Percentiles rank a stretch among this genome's conserved stretches.
Conservation (phyloP, 2,888 invertebrate species). For the Eilema sororculum region DNA sequence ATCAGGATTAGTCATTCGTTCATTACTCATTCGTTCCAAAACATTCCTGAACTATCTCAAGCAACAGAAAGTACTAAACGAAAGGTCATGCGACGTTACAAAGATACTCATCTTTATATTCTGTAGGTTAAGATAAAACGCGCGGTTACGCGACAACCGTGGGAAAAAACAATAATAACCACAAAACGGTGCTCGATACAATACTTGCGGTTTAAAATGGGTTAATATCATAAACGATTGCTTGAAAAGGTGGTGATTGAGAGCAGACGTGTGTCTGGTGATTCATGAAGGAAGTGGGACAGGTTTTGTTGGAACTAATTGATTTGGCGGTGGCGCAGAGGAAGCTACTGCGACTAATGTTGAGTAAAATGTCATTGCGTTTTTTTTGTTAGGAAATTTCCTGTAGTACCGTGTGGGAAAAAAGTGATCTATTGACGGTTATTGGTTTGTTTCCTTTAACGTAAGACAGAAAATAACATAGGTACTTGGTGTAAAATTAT, state of each 20-base stretch:
- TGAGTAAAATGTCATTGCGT: not conserved
- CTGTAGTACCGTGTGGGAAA: not conserved
- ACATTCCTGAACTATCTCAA: slow-evolving; percentile 15
- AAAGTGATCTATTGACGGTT: not conserved
- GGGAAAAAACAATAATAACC: slow-evolving; percentile 44
- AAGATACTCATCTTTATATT: slow-evolving; percentile 22
- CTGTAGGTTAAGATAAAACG: slow-evolving; percentile 14
- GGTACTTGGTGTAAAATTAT: not conserved
- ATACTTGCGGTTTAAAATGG: slow-evolving; percentile 35
- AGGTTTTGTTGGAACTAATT: slow-evolving; percentile 3
- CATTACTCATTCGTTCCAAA: not conserved
- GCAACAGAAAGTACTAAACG: slow-evolving; percentile 10
- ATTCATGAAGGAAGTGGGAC: slow-evolving; percentile 18
- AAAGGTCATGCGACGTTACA: slow-evolving; percentile 13
- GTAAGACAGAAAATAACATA: not conserved
- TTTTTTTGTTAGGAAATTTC: not conserved
- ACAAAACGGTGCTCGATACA: slow-evolving; percentile 37
- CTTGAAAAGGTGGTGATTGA: slow-evolving; percentile 19
- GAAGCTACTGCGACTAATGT: not conserved
- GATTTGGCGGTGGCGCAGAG: not conserved
- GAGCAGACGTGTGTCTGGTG: slow-evolving; percentile 14
- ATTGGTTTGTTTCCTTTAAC: not conserved
- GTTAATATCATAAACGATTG: slow-evolving; percentile 39
- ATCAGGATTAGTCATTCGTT: not conserved
- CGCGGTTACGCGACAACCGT: slow-evolving; percentile 28